These are phyloP conservation scores for Sciaenops ocellatus DNA, from an alignment of 2,797 vertebrate genomes.

Conservation along the genomic window DNA sequence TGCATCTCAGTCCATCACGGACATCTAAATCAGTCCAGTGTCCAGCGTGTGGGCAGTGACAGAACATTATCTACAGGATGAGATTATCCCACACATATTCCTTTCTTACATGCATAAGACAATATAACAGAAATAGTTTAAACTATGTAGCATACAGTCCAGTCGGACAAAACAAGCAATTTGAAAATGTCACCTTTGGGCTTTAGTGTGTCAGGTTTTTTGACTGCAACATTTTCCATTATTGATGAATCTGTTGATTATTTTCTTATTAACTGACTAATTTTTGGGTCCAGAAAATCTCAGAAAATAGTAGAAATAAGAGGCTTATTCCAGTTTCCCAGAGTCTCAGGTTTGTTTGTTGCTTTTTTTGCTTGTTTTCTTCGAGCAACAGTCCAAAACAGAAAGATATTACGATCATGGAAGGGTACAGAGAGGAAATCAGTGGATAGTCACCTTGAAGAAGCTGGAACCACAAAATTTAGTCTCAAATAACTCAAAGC, in stretches of 20 bases:
- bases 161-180: background rate
- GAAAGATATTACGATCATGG: too few species aligned
- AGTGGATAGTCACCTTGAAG: too few species aligned
- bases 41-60: slow-evolving; percentile 26
- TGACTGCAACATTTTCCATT: background rate
- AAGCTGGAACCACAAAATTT: too few species aligned
- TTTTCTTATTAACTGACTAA: background rate
- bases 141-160: background rate
- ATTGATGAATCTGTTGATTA: background rate
- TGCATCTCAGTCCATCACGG: slow-evolving; percentile 10
- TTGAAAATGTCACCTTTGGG: background rate
- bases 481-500: too few species aligned
- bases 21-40: slow-evolving; percentile 41
- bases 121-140: slow-evolving; percentile 16
- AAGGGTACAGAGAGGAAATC: too few species aligned
- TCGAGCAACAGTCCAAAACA: too few species aligned
- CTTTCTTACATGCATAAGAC: slow-evolving; percentile 32
- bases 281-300: background rate
- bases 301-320: background rate
- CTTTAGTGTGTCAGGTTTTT: background rate
- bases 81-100: slow-evolving; percentile 41
- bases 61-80: slow-evolving; percentile 25
- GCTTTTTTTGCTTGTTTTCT: too few species aligned
- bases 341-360: too few species aligned
- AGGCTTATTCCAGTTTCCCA: too few species aligned